Evolutionary conservation across 1,140 invertebrate genomes (phyloP), one percentile per base, ranked within the genome.

Genomic region (Zaprionus africanus): DNA sequence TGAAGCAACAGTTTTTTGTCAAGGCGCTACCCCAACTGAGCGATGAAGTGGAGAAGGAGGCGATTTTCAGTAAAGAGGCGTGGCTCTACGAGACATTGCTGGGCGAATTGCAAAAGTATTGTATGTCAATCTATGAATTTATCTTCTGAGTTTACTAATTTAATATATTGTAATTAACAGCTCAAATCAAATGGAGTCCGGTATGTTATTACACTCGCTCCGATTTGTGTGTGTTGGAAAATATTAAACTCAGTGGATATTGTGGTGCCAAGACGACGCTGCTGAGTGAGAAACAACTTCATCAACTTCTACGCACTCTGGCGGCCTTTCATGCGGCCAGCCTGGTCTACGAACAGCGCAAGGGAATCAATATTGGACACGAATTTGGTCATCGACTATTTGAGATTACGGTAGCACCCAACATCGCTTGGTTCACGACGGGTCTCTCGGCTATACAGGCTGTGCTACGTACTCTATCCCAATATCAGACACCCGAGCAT

Each of bases 321-420:
- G 93, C 93, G 1, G 84, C 85, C 5, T 73, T 93, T 19, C 93
- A 94, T 77, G 92, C 93, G 0, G 72, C 90, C 3, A 93, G 93
- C 41, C 43, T 94, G 5, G 15, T 92, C 4, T 91, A 83, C 22
- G 91, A 92, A 54, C 51, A 76, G n/a, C 51, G 69, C 11, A 62
- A 56, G 0, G 2, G 53, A 3, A 54, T 38, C 1, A 80, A 75
- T 68, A 92, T 92, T 26, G 86, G 76, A 0, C 26, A 57, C 0
- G 60, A 71, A 13, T 93, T 81, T 70, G 61, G 80, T 76, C 54
- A 93, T 59, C 62, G 65, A 1, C 56, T 88, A 34, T 11, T 83
- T 36, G 58, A 93, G 80, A 61, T 91, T 26, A 83, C 91, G 1
- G 78, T 92, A 19, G 63, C 66, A 22, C 26, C 81, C 7, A 36